phyloP scores from a whole-genome alignment of 2,797 vertebrate species.

The Simalia tracyae region DNA sequence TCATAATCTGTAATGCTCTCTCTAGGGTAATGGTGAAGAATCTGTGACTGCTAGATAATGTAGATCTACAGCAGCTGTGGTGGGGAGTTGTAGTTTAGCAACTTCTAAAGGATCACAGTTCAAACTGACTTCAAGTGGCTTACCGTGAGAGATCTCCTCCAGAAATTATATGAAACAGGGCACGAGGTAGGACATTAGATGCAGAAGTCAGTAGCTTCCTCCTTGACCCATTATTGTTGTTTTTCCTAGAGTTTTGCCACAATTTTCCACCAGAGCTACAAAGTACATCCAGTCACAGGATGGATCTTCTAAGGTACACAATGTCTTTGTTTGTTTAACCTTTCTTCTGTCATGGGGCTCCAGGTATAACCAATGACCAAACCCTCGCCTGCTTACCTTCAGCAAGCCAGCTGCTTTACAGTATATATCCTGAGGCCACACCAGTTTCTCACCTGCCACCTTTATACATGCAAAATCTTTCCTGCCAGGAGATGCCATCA shows the following conservation, averaged over 20 bases:
- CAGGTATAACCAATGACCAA: neutral
- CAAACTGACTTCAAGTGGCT: neutral
- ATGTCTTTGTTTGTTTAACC: neutral
- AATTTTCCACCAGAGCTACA: neutral
- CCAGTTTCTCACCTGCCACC: neutral
- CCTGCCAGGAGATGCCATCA: neutral
- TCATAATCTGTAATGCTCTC: neutral
- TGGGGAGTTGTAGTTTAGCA: neutral
- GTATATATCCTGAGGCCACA: neutral
- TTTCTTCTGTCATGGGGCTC: neutral
- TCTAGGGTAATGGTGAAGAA: neutral
- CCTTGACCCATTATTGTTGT: neutral
- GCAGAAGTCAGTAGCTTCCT: neutral
- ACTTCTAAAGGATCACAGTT: neutral
- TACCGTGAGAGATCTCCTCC: neutral
- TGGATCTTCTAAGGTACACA: slow-evolving; percentile 10
- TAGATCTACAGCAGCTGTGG: neutral
- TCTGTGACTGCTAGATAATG: neutral
- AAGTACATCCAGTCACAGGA: neutral
- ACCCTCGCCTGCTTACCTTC: neutral
- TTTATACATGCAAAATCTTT: neutral
- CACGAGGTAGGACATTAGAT: neutral
- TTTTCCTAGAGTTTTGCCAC: slow-evolving; percentile 11
- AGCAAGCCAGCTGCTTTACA: neutral
- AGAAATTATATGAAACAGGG: neutral